Base-by-base conservation (phyloP, 2,888 invertebrate genomes). In the Drosophila yooni region DNA sequence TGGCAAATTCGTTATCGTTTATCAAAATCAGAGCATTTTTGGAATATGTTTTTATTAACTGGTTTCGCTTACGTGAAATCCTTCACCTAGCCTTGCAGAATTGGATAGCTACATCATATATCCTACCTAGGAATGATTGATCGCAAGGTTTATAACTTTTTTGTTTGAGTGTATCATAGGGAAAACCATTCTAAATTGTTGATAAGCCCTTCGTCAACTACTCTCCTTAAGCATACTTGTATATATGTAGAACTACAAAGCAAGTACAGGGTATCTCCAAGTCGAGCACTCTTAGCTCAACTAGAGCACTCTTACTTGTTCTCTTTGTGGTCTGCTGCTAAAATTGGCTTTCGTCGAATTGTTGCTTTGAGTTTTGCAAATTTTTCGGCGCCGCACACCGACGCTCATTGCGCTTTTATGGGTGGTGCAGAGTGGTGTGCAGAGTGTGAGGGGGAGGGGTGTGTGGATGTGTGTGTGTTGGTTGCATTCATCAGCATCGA, bases 311-410 rank as follows among this genome's bases (percentile, higher is more conserved):
- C 15, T 57, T 57, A 29, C 43, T 57, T 43, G 43, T 15, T 46
- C 69, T 64, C 62, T 79, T 69, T 73, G 68, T 70, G 74, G 67
- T 68, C 62, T 70, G 79, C 76, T 75, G 74, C 60, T 21, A 74
- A 85, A 87, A 87, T 87, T 87, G 87, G 89, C 87, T 87, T 82
- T 85, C 87, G 87, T 83, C 87, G 89, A 87, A 89, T 89, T 87
- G 87, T 87, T 87, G 87, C 87, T 89, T 88, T 87, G 87, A 87
- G 87, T 89, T 87, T 87, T 87, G 89, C 83, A 89, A 87, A 89
- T 85, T 88, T 89, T 87, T 86, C 83, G 84, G 74, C 75, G 67
- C 65, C 59, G 27, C 54, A 76, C 77, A 70, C 75, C 75, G 68
- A 74, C 81, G 81, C 82, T 85, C 85, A 76, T 78, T 83, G 83